phyloP scores from a whole-genome alignment of 64 coral and sea anemone species.

The Cladopsammia gracilis region DNA sequence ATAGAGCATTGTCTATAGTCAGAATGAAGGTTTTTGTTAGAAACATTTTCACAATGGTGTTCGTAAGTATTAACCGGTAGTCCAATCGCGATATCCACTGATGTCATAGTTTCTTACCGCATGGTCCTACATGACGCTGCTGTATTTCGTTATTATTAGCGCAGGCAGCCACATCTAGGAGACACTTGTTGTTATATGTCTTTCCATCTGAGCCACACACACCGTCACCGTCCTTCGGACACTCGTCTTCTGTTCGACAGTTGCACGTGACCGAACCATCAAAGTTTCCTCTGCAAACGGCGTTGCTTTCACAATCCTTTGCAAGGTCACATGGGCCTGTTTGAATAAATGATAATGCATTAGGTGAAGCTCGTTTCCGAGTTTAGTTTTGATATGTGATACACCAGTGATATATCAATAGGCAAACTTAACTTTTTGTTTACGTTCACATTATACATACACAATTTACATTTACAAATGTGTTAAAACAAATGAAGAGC shows the following conservation, averaged over 20 bases:
- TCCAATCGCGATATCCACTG: neutral
- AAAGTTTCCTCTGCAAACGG: constrained; percentile 66
- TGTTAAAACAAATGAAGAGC: no score
- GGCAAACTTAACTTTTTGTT: no score
- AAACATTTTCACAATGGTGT: no score
- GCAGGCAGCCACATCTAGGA: constrained; percentile 71
- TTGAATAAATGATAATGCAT: neutral
- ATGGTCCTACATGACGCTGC: constrained; percentile 70
- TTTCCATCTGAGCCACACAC: constrained; percentile 87
- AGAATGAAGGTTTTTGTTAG: no score
- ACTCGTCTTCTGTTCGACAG: constrained; percentile 67
- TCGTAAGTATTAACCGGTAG: no score
- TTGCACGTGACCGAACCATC: constrained; percentile 80
- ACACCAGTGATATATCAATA: no score
- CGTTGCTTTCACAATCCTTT: constrained; percentile 67
- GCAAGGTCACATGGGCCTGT: constrained; percentile 76
- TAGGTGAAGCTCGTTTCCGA: neutral
- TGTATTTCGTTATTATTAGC: constrained; percentile 17
- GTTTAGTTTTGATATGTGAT: no score
- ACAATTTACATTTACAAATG: no score
- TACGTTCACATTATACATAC: no score
- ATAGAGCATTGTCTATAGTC: no score
- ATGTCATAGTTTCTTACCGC: constrained; percentile 55
- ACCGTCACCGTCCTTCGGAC: constrained; percentile 53
- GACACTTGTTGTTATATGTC: constrained; percentile 77